phyloP scores from a whole-genome alignment of 1,140 invertebrate genomes.

The Cotesia typhae region DNA sequence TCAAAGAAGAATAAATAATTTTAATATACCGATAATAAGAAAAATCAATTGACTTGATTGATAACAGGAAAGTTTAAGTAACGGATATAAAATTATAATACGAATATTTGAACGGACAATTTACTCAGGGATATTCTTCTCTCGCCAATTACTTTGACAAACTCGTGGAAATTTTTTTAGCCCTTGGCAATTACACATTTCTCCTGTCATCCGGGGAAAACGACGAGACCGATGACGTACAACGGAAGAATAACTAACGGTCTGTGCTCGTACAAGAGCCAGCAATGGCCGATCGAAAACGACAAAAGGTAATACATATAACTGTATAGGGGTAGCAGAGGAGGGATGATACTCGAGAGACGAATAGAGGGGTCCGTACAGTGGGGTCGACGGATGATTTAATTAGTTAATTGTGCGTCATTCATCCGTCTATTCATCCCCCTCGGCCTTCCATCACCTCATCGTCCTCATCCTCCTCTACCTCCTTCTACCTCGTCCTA shows the following conservation, averaged over 20 bases:
- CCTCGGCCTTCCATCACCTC: conserved; percentile 43
- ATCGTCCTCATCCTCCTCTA: conserved; percentile 35
- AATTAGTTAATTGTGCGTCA: conserved; percentile 67
- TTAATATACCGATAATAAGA: conserved; percentile 40
- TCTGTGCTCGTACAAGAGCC: background rate
- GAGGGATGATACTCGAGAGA: conserved; percentile 57
- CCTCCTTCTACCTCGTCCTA: conserved; percentile 36
- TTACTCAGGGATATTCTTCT: background rate
- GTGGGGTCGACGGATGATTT: conserved; percentile 64
- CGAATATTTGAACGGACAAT: conserved; percentile 25
- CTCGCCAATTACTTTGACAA: conserved; percentile 33
- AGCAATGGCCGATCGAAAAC: conserved; percentile 42
- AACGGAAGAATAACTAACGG: conserved; percentile 3
- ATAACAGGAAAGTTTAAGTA: no score
- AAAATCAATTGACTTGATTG: conserved; percentile 38
- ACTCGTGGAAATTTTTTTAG: conserved; percentile 26
- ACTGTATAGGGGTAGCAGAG: background rate
- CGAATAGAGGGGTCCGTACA: conserved; percentile 40
- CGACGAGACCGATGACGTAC: conserved; percentile 24
- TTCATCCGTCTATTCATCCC: conserved; percentile 66
- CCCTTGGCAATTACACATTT: conserved; percentile 24
- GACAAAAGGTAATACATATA: conserved; percentile 30
- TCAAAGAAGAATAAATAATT: no score
- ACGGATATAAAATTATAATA: conserved; percentile 20
- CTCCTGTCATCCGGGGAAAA: conserved; percentile 15